Base-by-base conservation (phyloP, 2,888 invertebrate species). In the Stramonita haemastoma region DNA sequence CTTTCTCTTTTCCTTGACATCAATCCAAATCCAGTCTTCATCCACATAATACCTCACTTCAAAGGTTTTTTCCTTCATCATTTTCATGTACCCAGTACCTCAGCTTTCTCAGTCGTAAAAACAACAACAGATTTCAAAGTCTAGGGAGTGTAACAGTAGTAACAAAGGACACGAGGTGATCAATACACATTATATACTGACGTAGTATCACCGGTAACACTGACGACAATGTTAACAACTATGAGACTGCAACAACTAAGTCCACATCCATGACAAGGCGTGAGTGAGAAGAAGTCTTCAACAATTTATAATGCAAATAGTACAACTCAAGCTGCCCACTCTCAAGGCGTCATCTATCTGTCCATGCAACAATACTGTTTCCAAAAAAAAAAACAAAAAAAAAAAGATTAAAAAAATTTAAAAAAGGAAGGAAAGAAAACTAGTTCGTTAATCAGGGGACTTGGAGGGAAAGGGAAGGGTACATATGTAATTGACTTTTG, bases 261-360 rank as follows among this genome's bases (percentile, higher is more conserved):
- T 57, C 86, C 29, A n/a, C 86, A 17, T 60, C 66, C 86, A 34
- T 86, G 15, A n/a, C 86, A 86, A 86, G 86, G 86, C 86, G 66
- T 60, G 34, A 11, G 15, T 32, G 26, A 73, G n/a, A n/a, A n/a
- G n/a, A 46, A n/a, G 26, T 46, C 83, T 57, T 85, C 57, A 85
- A 85, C 85, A 85, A 85, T 46, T 15, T 77, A 29, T 29, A 77
- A 17, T 29, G n/a, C 19, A 26, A 29, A 29, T 66, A 19, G 5
- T 86, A 32, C 32, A 56, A 66, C 60, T 86, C 34, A 29, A 86
- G 86, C 86, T 86, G 86, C 86, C 86, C 66, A 29, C 34, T 34
- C 60, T 60, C 60, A 86, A 86, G 86, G 86, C 86, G 66, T 66
- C 34, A 34, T 86, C 86, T 34, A 57, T 86, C 22, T 36, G 36